A percentile compares a stretch with the other conserved stretches of the same genome.
phyloP scores from a whole-genome alignment of 2,888 invertebrate species.

The Brenthis hecate region DNA sequence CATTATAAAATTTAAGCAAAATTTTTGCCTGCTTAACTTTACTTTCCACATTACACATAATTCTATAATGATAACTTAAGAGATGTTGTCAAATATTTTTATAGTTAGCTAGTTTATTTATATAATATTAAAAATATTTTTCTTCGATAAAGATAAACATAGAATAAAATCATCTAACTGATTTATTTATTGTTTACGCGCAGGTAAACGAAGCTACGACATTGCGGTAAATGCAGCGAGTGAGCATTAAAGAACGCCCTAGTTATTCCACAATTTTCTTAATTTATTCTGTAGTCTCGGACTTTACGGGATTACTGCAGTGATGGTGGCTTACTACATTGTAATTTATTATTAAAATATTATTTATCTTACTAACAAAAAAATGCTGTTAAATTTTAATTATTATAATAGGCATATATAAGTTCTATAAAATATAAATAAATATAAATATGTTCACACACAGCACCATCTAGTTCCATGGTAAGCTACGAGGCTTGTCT shows the following conservation, averaged over 20 bases:
- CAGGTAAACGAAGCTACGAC: conserved; percentile 7
- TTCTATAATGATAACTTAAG: neutral
- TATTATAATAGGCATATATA: no score
- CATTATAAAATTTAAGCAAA: no score
- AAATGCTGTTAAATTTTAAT: no score
- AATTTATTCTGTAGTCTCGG: conserved; percentile 14
- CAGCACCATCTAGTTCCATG: no score
- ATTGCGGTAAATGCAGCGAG: conserved; percentile 20
- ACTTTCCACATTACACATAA: no score
- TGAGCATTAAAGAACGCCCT: conserved; percentile 30
- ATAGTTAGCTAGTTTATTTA: neutral
- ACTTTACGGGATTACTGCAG: neutral
- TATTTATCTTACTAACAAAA: no score
- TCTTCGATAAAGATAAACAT: neutral
- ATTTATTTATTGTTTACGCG: conserved; percentile 14
- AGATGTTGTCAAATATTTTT: neutral
- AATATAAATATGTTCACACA: no score
- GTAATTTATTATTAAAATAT: no score
- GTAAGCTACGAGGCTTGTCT: no score
- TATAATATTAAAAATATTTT: neutral
- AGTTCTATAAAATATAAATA: no score
- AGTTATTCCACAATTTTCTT: conserved; percentile 25
- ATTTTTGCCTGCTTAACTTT: no score
- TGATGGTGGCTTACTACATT: no score
- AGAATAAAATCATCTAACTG: neutral